Evolutionary conservation across 1,140 invertebrate species (phyloP).

Genomic region (Drepana arcuata): DNA sequence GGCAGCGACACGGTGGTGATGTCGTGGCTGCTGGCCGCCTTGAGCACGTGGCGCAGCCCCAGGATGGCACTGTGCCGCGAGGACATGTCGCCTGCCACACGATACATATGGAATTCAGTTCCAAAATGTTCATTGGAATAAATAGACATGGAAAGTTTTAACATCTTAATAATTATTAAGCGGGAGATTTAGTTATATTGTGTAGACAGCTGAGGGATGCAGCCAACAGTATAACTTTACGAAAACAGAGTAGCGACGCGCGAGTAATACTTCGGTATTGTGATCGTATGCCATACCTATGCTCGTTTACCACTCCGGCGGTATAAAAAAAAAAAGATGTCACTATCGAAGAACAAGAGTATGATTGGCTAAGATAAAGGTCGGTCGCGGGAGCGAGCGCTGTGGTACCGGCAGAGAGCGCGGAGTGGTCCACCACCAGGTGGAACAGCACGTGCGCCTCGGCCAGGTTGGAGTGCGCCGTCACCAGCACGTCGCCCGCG

Average conservation of each 20-base stretch:
- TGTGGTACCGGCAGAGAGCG: conserved; percentile 74
- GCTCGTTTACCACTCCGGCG: too few species aligned
- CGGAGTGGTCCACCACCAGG: conserved; percentile 87
- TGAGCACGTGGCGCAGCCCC: conserved; percentile 94
- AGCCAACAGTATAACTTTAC: too few species aligned
- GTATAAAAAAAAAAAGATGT: too few species aligned
- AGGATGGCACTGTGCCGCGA: conserved; percentile 97
- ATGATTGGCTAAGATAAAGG: not conserved
- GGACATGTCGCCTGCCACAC: conserved; percentile 85
- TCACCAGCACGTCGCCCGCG: conserved; percentile 95
- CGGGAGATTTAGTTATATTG: too few species aligned
- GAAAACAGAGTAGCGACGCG: too few species aligned
- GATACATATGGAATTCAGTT: not conserved
- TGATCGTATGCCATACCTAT: too few species aligned
- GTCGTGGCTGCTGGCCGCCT: conserved; percentile 93
- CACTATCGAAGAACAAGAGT: not conserved
- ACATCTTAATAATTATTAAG: too few species aligned
- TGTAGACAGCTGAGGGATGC: too few species aligned
- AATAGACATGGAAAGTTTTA: too few species aligned
- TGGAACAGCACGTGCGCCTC: conserved; percentile 97
- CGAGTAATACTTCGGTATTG: too few species aligned
- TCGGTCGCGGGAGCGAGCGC: not conserved
- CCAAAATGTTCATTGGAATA: too few species aligned
- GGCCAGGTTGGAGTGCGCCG: conserved; percentile 95
- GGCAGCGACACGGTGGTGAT: conserved; percentile 95